Conservation (phyloP, 2,888 invertebrate species). For the Linnaemya vulpina region DNA sequence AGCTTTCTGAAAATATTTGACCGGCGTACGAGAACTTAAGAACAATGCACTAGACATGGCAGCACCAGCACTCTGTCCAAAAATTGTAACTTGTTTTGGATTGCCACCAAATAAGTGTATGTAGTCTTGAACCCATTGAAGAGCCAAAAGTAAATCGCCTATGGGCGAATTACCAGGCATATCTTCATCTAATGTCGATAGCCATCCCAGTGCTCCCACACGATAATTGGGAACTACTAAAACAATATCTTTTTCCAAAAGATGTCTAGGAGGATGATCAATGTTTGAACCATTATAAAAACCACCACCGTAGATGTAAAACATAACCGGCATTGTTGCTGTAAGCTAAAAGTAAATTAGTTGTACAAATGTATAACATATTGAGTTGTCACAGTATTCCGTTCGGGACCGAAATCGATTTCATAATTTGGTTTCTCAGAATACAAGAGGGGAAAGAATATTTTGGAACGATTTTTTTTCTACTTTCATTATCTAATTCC, state of each 20-base stretch:
- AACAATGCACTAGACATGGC: constrained; percentile 83
- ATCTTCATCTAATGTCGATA: constrained; percentile 83
- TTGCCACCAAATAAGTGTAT: constrained; percentile 84
- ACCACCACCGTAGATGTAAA: constrained; percentile 83
- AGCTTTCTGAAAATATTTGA: constrained; percentile 82
- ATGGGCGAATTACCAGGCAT: constrained; percentile 85
- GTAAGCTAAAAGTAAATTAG: constrained; percentile 75
- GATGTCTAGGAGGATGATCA: constrained; percentile 81
- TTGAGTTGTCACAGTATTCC: too few species aligned
- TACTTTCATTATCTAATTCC: too few species aligned
- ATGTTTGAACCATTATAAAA: constrained; percentile 81
- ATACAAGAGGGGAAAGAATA: too few species aligned
- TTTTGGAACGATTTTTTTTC: too few species aligned
- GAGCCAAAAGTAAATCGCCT: constrained; percentile 83
- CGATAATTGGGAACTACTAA: constrained; percentile 84
- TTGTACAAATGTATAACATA: too few species aligned
- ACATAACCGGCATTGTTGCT: constrained; percentile 82
- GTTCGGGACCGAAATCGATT: too few species aligned
- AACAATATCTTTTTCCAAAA: constrained; percentile 83
- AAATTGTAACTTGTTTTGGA: constrained; percentile 83
- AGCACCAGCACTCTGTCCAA: constrained; percentile 85
- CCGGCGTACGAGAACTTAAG: constrained; percentile 81
- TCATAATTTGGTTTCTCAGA: too few species aligned
- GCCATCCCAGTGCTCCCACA: constrained; percentile 84
- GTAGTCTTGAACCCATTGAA: constrained; percentile 84